These are phyloP conservation scores for Chloebia gouldiae DNA, from an alignment of 2,113 vertebrate genomes.

Conservation along the genomic window DNA sequence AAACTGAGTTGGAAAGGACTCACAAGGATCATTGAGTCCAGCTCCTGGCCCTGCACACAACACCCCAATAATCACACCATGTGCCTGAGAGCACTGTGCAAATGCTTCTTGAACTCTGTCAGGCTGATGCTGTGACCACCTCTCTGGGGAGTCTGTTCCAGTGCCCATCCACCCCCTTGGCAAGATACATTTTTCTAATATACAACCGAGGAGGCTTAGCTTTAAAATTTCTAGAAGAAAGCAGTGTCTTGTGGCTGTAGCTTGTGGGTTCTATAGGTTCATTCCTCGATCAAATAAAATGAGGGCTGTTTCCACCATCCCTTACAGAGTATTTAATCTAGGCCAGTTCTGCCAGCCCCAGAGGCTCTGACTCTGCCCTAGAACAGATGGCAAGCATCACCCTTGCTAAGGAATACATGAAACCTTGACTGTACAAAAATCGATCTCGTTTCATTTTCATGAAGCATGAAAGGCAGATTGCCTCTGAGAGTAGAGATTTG, in stretches of 20 bases:
- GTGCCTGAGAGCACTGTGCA: not conserved
- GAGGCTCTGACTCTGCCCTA: not conserved
- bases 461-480: not conserved
- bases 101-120: not conserved
- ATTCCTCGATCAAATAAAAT: not conserved
- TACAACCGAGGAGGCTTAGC: not conserved
- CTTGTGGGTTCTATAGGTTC: not conserved
- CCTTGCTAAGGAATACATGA: not conserved
- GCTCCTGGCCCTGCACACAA: not conserved
- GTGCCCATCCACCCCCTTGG: fast-evolving
- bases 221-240: not conserved
- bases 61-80: not conserved
- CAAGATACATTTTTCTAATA: not conserved
- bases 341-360: not conserved
- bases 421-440: not conserved
- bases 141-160: no score
- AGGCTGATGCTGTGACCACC: not conserved
- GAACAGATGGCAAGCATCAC: not conserved
- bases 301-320: not conserved
- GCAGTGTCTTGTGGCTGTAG: not conserved
- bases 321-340: not conserved
- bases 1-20: not conserved
- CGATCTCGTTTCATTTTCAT: not conserved
- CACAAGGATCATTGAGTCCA: not conserved
- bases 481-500: not conserved